These are phyloP conservation scores for Octodonta nipae DNA, from an alignment of 2,888 invertebrate genomes.

Conservation along the genomic window DNA sequence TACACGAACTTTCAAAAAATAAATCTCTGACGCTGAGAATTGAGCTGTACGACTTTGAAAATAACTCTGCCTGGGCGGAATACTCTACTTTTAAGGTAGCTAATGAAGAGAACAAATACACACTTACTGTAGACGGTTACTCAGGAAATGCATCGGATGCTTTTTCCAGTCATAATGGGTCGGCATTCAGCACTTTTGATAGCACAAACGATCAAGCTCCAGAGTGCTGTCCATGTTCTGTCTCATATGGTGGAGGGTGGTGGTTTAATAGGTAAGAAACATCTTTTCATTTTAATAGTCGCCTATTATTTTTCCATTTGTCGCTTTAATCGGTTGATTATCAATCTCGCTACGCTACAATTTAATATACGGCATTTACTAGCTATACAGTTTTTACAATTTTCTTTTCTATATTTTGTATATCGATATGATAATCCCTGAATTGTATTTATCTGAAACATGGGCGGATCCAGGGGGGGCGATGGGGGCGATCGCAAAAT, in stretches of 20 bases:
- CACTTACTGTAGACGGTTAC: constrained; percentile 37
- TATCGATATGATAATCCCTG: too few species aligned
- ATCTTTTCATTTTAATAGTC: too few species aligned
- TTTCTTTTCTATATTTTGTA: too few species aligned
- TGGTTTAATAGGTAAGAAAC: constrained; percentile 42
- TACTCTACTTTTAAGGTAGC: constrained; percentile 31
- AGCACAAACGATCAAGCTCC: constrained; percentile 39
- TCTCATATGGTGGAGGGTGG: constrained; percentile 45
- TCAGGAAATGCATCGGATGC: constrained; percentile 42
- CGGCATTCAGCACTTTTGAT: constrained; percentile 39
- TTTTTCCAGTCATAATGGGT: constrained; percentile 39
- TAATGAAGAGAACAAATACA: constrained; percentile 35
- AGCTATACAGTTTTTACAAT: too few species aligned
- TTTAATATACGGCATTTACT: too few species aligned
- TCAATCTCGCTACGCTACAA: too few species aligned
- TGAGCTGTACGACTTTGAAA: constrained; percentile 41
- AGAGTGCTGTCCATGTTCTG: constrained; percentile 41
- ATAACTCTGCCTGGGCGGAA: constrained; percentile 38
- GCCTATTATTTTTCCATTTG: too few species aligned
- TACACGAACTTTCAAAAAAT: constrained; percentile 35
- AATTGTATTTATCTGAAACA: too few species aligned
- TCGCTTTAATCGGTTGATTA: too few species aligned
- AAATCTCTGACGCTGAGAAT: constrained; percentile 37
- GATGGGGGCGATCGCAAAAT: too few species aligned
- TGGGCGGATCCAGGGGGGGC: too few species aligned